Percentiles rank a stretch among this genome's conserved stretches.
These are phyloP conservation scores for Saccopteryx leptura DNA, from an alignment of 2,113 vertebrate species.

Conservation along the genomic window DNA sequence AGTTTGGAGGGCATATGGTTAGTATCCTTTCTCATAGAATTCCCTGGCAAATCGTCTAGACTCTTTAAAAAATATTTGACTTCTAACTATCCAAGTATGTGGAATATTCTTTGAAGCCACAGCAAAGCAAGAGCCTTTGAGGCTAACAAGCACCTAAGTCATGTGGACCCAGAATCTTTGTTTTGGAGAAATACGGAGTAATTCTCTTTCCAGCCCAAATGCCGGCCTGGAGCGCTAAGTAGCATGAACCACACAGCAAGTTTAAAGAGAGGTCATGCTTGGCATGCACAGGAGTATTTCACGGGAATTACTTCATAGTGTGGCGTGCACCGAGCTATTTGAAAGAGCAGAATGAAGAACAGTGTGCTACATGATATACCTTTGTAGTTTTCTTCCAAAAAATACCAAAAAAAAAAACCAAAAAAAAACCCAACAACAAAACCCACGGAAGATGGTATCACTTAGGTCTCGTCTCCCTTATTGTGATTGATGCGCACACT, in stretches of 20 bases:
- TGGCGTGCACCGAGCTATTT: not conserved
- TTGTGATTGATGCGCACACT: conserved; percentile 86
- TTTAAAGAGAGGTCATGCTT: conserved; percentile 36
- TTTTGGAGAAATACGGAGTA: not conserved
- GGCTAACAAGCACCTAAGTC: conserved; percentile 20
- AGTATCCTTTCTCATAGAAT: conserved; percentile 51
- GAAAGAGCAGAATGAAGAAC: conserved; percentile 9
- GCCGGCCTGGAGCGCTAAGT: not conserved
- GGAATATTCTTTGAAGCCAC: conserved; percentile 33
- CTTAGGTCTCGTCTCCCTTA: conserved; percentile 77
- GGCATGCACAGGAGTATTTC: not conserved
- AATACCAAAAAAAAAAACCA: conserved; percentile 18
- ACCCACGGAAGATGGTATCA: conserved; percentile 53
- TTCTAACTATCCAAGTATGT: conserved; percentile 34
- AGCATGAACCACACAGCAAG: not conserved
- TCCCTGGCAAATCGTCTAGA: conserved; percentile 23
- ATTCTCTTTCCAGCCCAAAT: not conserved
- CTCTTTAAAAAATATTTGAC: conserved; percentile 29
- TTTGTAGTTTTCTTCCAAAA: conserved; percentile 74
- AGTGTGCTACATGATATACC: conserved; percentile 54
- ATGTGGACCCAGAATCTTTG: not conserved
- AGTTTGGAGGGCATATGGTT: conserved; percentile 29
- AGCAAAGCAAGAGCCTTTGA: conserved; percentile 41
- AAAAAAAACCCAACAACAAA: no score
- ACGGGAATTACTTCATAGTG: conserved; percentile 14